Conservation (phyloP, 2,888 invertebrate species). For the Mycalesis mineus region DNA sequence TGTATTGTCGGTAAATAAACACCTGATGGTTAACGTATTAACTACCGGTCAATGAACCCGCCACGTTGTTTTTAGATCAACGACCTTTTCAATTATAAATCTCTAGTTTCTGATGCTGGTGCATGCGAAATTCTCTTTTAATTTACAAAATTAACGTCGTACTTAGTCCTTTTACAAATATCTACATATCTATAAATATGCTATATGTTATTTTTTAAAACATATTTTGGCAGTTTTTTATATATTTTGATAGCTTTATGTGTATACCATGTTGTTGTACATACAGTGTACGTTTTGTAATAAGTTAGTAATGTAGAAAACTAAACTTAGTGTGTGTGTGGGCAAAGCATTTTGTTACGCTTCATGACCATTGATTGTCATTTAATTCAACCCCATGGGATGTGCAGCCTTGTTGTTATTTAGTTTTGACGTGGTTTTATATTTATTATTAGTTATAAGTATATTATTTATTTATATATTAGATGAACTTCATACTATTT, state of each 20-base stretch:
- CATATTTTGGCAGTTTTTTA: too few relatives aligned
- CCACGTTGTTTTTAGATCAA: conserved; percentile 64
- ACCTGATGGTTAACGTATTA: conserved; percentile 34
- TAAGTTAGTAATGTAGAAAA: background rate
- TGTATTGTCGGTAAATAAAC: conserved; percentile 36
- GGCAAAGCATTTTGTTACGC: background rate
- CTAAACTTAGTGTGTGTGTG: background rate
- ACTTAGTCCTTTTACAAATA: too few relatives aligned
- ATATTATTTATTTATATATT: too few relatives aligned
- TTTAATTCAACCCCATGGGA: background rate
- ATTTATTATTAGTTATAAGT: too few relatives aligned
- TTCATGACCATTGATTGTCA: background rate
- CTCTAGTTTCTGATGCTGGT: conserved; percentile 3
- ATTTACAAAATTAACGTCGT: too few relatives aligned
- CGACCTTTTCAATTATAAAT: conserved; percentile 27
- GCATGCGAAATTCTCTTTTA: background rate
- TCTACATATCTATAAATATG: too few relatives aligned
- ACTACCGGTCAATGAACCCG: conserved; percentile 67
- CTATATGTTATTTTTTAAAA: too few relatives aligned
- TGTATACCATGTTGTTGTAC: background rate
- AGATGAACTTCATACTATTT: too few relatives aligned
- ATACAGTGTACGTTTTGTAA: background rate
- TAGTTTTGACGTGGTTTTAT: too few relatives aligned
- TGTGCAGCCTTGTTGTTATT: background rate
- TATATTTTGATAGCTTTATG: too few relatives aligned